These are phyloP conservation scores for Cygnus olor DNA, from an alignment of 2,797 vertebrate genomes.

Conservation along the genomic window DNA sequence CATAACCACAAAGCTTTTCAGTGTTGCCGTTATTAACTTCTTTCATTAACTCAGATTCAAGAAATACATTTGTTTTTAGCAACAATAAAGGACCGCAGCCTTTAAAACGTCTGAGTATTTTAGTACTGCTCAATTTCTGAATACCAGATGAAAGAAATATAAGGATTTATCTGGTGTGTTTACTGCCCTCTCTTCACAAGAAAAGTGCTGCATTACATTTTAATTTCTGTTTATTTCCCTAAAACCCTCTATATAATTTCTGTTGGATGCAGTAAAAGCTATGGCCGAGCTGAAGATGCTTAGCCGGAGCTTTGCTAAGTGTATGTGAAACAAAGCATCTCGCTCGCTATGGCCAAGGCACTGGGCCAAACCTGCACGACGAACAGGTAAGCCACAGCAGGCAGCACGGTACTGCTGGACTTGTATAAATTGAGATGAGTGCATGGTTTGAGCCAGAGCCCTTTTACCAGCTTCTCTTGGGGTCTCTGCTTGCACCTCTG, in stretches of 20 bases:
- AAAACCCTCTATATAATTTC: slow-evolving; percentile 69
- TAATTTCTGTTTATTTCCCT: slow-evolving; percentile 75
- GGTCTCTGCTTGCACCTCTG: not conserved
- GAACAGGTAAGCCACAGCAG: not conserved
- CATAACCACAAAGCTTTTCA: slow-evolving; percentile 65
- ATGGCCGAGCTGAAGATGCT: slow-evolving; percentile 49
- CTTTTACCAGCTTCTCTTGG: not conserved
- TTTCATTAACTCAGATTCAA: slow-evolving; percentile 77
- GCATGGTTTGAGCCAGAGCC: not conserved
- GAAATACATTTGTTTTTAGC: slow-evolving; percentile 75
- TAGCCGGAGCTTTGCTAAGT: slow-evolving; percentile 44
- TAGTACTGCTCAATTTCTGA: slow-evolving; percentile 72
- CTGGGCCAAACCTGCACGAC: not conserved
- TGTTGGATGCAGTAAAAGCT: slow-evolving; percentile 62
- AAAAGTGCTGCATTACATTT: slow-evolving; percentile 60
- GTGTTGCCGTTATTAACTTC: slow-evolving; percentile 69
- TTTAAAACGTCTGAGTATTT: slow-evolving; percentile 78
- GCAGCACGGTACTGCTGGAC: not conserved
- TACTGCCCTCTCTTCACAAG: slow-evolving; percentile 65
- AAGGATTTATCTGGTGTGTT: slow-evolving; percentile 73
- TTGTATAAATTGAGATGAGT: not conserved
- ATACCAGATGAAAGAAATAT: slow-evolving; percentile 62
- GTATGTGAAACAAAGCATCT: slow-evolving; percentile 28
- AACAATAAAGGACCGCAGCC: slow-evolving; percentile 73
- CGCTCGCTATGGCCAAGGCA: not conserved